Percentiles rank a stretch among this genome's conserved stretches.
These are phyloP conservation scores for Microcaecilia unicolor DNA, from an alignment of 2,797 vertebrate genomes.

Conservation along the genomic window DNA sequence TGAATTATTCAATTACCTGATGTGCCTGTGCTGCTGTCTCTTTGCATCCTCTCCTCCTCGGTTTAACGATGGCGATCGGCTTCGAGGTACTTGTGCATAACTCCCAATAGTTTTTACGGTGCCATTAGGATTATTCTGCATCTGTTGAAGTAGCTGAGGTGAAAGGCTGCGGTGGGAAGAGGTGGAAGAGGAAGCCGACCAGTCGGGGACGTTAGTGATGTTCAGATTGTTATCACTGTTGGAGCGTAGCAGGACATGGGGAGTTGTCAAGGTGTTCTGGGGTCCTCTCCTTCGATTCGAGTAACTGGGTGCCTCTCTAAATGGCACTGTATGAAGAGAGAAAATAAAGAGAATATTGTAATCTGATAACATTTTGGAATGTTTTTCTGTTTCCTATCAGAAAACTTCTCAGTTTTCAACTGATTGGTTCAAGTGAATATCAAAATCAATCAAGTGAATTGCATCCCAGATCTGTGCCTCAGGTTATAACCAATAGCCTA, in stretches of 20 bases:
- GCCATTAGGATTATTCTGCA: slow-evolving; percentile 79
- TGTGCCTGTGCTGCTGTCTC: slow-evolving; percentile 56
- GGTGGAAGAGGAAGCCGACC: slow-evolving; percentile 59
- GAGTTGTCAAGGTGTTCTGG: slow-evolving; percentile 69
- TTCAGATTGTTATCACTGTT: slow-evolving; percentile 92
- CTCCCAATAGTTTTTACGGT: slow-evolving; percentile 75
- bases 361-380: too few species aligned
- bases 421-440: too few species aligned
- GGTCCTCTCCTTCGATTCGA: slow-evolving; percentile 76
- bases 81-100: slow-evolving; percentile 66
- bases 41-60: slow-evolving; percentile 77
- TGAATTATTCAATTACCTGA: slow-evolving; percentile 58
- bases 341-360: too few species aligned
- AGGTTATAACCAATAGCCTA: too few species aligned
- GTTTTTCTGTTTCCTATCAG: too few species aligned
- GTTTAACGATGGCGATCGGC: slow-evolving; percentile 85
- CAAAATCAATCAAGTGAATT: too few species aligned
- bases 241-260: slow-evolving; percentile 83
- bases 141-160: slow-evolving; percentile 83
- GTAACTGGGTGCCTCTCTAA: slow-evolving; percentile 85
- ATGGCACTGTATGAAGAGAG: slow-evolving; percentile 77
- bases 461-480: too few species aligned
- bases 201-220: slow-evolving; percentile 54
- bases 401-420: too few species aligned
- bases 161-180: slow-evolving; percentile 84